Conservation (phyloP, 1,140 invertebrate species). For the Pseudomyrmex concolor region DNA sequence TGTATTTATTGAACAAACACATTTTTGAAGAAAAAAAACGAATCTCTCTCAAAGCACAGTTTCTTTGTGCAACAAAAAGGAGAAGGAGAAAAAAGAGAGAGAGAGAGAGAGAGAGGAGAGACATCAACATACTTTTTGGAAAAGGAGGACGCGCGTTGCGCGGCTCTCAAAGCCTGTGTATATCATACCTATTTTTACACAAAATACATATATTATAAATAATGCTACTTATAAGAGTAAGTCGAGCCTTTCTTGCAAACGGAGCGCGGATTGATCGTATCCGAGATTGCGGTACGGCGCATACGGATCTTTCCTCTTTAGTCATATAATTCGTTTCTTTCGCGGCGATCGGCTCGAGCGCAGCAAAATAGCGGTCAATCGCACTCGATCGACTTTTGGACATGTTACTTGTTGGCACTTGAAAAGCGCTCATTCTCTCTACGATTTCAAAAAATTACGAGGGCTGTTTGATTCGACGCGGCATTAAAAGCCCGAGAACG, state of each 20-base stretch:
- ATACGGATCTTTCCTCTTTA: conserved; percentile 64
- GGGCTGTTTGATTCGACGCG: background rate
- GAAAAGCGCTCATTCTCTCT: background rate
- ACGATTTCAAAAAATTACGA: background rate
- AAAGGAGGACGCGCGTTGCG: conserved; percentile 3
- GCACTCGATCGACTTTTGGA: conserved; percentile 3
- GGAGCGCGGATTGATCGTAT: background rate
- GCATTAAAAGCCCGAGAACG: background rate
- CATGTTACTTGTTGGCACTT: background rate
- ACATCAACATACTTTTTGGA: conserved; percentile 50
- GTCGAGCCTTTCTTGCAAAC: background rate
- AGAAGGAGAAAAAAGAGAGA: no score
- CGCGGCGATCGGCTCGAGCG: conserved; percentile 67
- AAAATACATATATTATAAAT: conserved; percentile 78
- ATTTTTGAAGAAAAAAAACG: conserved; percentile 10
- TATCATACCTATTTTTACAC: conserved; percentile 84
- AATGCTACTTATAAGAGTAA: conserved; percentile 70
- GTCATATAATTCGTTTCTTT: conserved; percentile 48
- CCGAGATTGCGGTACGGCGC: conserved; percentile 31
- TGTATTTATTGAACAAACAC: background rate
- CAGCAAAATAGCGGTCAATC: conserved; percentile 33
- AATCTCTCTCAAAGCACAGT: conserved; percentile 3
- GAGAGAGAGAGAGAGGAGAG: no score
- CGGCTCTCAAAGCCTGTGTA: conserved; percentile 69
- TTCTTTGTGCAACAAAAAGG: conserved; percentile 30